These are phyloP conservation scores for Catharus minimus DNA, from an alignment of 2,113 vertebrate species.

Conservation along the genomic window DNA sequence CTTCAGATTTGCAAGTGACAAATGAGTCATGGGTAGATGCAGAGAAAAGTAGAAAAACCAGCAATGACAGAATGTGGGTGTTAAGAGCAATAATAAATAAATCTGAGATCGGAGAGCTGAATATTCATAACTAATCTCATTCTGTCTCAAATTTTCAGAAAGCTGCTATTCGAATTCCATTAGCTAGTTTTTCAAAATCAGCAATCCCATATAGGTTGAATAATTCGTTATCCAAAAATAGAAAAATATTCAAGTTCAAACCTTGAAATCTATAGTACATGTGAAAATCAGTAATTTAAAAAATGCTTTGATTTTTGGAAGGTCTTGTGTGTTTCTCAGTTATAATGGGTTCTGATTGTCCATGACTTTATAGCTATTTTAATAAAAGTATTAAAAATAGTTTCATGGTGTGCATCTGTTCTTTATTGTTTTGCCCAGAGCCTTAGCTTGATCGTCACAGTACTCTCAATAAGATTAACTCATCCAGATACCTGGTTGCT, in stretches of 20 bases:
- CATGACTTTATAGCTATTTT: background rate
- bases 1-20: slow-evolving; percentile 20
- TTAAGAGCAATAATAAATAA: slow-evolving; percentile 35
- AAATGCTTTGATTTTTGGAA: background rate
- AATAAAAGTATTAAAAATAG: background rate
- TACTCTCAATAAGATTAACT: background rate
- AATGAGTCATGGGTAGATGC: slow-evolving; percentile 8
- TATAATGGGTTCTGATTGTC: background rate
- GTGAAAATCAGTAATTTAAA: background rate
- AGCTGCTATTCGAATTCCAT: background rate
- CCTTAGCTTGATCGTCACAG: background rate
- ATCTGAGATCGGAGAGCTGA: background rate
- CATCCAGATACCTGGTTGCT: background rate
- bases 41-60: slow-evolving; percentile 22
- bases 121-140: slow-evolving; percentile 1
- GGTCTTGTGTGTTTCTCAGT: background rate
- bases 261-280: background rate
- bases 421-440: background rate
- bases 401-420: background rate
- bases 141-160: background rate
- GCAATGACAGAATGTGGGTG: background rate
- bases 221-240: background rate
- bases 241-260: background rate
- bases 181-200: background rate
- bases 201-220: background rate